Evolutionary conservation across 1,140 invertebrate genomes (phyloP).

Genomic region (Stegodyphus dumicola): DNA sequence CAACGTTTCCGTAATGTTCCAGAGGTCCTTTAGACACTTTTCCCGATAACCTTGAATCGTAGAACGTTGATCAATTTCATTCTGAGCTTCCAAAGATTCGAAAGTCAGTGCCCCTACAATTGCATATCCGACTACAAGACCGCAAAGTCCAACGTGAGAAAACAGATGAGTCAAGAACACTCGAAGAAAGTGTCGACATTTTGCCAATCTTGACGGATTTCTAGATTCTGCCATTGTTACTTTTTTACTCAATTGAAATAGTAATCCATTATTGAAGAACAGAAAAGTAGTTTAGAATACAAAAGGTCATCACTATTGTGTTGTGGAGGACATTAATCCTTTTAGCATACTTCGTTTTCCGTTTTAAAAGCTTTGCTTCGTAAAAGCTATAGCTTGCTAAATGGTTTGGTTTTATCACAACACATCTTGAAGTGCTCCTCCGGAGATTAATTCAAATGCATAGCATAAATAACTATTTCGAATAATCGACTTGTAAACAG

Average conservation of each 20-base stretch:
- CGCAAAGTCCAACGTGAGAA: conserved; percentile 89
- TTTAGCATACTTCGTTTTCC: neutral
- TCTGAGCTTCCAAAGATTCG: conserved; percentile 82
- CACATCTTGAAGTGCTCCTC: neutral
- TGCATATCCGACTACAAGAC: conserved; percentile 92
- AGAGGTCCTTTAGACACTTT: conserved; percentile 71
- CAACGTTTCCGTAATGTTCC: conserved; percentile 77
- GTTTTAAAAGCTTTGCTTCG: neutral
- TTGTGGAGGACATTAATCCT: neutral
- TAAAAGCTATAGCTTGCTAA: neutral
- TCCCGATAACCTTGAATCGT: conserved; percentile 62
- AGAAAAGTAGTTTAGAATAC: neutral
- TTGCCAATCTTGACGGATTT: conserved; percentile 45
- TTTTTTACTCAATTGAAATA: neutral
- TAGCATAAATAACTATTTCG: too few species aligned
- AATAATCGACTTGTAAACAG: too few species aligned
- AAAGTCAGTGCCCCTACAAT: conserved; percentile 95
- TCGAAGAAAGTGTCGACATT: conserved; percentile 65
- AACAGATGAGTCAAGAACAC: conserved; percentile 71
- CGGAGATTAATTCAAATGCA: too few species aligned
- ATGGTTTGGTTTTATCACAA: neutral
- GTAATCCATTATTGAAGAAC: neutral
- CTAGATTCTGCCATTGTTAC: conserved; percentile 33
- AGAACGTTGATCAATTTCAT: conserved; percentile 69
- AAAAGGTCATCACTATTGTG: neutral